These are phyloP conservation scores for Phrynocephalus forsythii DNA, from an alignment of 2,797 vertebrate genomes.

Conservation along the genomic window DNA sequence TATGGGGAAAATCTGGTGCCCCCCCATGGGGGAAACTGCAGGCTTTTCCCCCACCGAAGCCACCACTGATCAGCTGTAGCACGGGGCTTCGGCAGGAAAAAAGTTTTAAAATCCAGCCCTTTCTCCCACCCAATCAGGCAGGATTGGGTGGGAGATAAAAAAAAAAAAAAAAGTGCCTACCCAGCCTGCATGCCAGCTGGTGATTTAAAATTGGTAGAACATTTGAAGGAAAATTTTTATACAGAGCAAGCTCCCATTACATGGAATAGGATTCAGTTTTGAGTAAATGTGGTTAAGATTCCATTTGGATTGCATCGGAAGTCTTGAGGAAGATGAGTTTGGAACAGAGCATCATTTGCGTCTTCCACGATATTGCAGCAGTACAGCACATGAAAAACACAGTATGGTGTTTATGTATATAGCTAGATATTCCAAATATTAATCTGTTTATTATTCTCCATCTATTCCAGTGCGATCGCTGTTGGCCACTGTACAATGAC, in stretches of 20 bases:
- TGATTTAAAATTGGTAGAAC: neutral
- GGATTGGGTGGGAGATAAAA: no score
- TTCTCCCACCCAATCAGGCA: no score
- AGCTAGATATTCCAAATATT: neutral
- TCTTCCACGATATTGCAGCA: neutral
- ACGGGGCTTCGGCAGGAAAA: no score
- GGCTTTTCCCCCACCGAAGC: no score
- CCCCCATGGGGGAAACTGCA: no score
- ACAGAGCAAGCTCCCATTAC: neutral
- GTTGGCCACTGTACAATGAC: slow-evolving; percentile 88
- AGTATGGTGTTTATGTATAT: neutral
- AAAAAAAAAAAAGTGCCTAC: no score
- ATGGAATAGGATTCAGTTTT: neutral
- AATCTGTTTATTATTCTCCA: slow-evolving; percentile 13
- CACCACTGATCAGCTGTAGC: no score
- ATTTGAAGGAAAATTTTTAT: neutral
- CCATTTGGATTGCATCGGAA: neutral
- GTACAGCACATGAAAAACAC: neutral
- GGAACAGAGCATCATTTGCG: neutral
- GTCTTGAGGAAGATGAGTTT: neutral
- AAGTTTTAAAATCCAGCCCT: no score
- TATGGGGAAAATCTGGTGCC: no score
- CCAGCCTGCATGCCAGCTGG: no score
- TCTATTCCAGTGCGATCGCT: slow-evolving; percentile 84
- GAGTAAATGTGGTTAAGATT: neutral